Conservation (phyloP, 1,140 invertebrate genomes). For the Acyrthosiphon pisum region DNA sequence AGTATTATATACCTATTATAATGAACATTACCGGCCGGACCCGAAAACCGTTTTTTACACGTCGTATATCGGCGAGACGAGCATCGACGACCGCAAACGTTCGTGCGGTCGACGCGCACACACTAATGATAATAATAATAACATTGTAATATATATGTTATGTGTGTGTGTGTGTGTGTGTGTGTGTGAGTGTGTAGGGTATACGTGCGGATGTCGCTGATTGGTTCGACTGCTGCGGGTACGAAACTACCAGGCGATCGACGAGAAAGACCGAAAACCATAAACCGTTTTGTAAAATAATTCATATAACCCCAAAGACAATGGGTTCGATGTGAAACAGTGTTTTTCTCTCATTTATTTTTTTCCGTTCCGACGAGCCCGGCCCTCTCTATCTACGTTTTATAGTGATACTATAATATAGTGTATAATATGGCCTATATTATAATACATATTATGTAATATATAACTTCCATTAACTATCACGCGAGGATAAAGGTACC, state of each 20-base stretch:
- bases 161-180: neutral
- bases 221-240: neutral
- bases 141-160: neutral
- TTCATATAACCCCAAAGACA: neutral
- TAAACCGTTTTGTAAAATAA: neutral
- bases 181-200: neutral
- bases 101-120: slow-evolving; percentile 9
- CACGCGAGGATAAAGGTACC: no score
- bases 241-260: neutral
- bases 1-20: no score
- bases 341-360: neutral
- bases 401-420: neutral
- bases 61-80: neutral
- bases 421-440: neutral
- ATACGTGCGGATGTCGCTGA: neutral
- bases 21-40: neutral
- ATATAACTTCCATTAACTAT: no score
- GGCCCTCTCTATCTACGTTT: neutral
- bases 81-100: slow-evolving; percentile 26
- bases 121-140: neutral
- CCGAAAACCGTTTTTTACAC: slow-evolving; percentile 5
- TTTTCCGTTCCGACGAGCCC: neutral
- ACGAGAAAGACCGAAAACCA: neutral
- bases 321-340: neutral
- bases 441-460: no score